A percentile compares a stretch with the other conserved stretches of the same genome.
Evolutionary conservation across 2,113 vertebrate species (phyloP).

Genomic region (Nibea coibor): DNA sequence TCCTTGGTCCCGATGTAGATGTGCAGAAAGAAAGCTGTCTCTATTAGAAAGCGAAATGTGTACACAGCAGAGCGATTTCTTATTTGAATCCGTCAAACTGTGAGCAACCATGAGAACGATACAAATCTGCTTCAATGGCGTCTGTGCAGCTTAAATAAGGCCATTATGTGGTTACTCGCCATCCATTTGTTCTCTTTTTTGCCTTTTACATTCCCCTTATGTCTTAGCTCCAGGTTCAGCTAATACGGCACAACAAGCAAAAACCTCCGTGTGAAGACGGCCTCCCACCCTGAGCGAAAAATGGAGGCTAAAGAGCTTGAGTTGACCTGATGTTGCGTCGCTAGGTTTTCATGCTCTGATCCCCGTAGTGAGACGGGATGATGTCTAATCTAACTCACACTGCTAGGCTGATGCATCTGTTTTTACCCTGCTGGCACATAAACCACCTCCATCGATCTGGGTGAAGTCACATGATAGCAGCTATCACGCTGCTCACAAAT

Average conservation of each 20-base stretch:
- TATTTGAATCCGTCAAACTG: conserved; percentile 22
- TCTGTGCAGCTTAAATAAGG: background rate
- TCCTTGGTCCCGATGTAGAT: background rate
- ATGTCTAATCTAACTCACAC: conserved; percentile 68
- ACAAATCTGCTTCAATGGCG: conserved; percentile 2
- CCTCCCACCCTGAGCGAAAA: conserved; percentile 14
- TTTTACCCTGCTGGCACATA: conserved; percentile 57
- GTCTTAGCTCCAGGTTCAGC: conserved; percentile 21
- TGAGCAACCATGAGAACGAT: conserved; percentile 8
- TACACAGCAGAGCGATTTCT: conserved; percentile 19
- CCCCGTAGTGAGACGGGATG: conserved; percentile 48
- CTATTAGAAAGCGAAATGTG: conserved; percentile 1
- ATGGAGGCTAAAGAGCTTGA: conserved; percentile 28
- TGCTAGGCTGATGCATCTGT: conserved; percentile 54
- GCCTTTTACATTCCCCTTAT: background rate
- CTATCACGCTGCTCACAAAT: conserved; percentile 27
- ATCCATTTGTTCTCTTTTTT: conserved; percentile 4
- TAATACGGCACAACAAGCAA: conserved; percentile 9
- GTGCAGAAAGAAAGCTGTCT: conserved; percentile 18
- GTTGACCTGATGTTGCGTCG: conserved; percentile 33
- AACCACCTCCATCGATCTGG: conserved; percentile 48
- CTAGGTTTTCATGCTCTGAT: conserved; percentile 36
- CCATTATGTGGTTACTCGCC: background rate
- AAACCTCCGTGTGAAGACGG: conserved; percentile 28
- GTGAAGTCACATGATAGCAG: conserved; percentile 43